A percentile compares a stretch with the other conserved stretches of the same genome.
Conservation (phyloP, 2,113 vertebrate species). For the Actenoides lindsayi region DNA sequence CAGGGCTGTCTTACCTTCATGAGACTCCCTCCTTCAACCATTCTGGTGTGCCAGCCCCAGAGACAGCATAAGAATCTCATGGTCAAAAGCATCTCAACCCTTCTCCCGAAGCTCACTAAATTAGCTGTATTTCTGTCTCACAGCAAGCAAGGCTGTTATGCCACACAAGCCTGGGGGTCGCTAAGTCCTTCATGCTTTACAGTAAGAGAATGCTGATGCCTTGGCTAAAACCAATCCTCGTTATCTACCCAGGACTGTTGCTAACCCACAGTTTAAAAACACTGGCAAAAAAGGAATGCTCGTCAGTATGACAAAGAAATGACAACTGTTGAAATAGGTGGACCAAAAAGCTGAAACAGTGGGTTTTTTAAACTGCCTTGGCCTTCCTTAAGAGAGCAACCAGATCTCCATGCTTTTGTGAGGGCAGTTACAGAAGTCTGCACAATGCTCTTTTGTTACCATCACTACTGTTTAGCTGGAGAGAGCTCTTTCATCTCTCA, state of each 20-base stretch:
- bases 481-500: constrained; percentile 10
- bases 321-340: neutral
- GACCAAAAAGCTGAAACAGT: neutral
- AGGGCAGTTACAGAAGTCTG: neutral
- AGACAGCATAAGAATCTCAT: no score
- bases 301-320: neutral
- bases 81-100: no score
- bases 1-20: no score
- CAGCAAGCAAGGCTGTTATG: no score
- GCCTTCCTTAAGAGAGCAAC: neutral
- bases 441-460: neutral
- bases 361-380: neutral
- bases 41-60: no score
- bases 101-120: no score
- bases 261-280: neutral
- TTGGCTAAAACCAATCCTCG: neutral
- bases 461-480: neutral
- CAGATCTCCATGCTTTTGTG: neutral
- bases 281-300: neutral
- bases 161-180: neutral
- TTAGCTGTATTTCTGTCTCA: no score
- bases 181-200: neutral
- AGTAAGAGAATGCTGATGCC: neutral
- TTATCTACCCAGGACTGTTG: neutral
- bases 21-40: no score